Base-by-base conservation (phyloP, 2,888 invertebrate species). In the Hoplodrina blanda region DNA sequence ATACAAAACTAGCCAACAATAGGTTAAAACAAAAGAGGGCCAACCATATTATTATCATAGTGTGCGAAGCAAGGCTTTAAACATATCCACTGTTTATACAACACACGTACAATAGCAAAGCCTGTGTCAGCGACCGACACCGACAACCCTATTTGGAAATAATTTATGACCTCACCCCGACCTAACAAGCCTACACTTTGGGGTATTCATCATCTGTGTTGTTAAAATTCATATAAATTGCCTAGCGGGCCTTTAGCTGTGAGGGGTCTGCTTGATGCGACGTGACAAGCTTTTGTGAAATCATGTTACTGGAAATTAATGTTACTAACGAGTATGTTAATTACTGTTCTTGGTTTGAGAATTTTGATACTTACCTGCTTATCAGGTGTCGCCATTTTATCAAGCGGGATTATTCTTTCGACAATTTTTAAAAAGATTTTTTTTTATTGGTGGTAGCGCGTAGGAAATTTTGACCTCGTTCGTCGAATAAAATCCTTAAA, bases 141-240 rank as follows among this genome's bases (percentile, higher is more conserved):
- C 63, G 81, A 78, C 73, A 78, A 77, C 78, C 84, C 81, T 74
- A 73, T 78, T 76, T 75, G 37, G 73, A 76, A 84, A 87, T 87
- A 87, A 87, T 87, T 87, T 84, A 87, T 87, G 78, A 78, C 71
- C 68, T 62, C 69, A 60, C 67, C 80, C 70, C 71, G 60, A 74
- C 82, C 69, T 76, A 73, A 76, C 78, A 63, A 81, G 76, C 62
- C 70, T 72, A 64, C 74, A 19, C 46, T 62, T 71, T 57, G 52
- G 62, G 66, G 72, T 76, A 80, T 86, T 79, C 79, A 84, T 83
- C 78, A 82, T 80, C 75, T 72, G 68, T 73, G 70, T 68, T 79
- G 78, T 81, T 86, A 83, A 86, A 83, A 82, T 87, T 85, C 81
- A 85, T 83, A 83, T 83, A 83, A 83, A 85, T 82, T 85, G 69